These are phyloP conservation scores for Sarcophilus harrisii DNA, from an alignment of 2,797 vertebrate genomes.

Conservation along the genomic window DNA sequence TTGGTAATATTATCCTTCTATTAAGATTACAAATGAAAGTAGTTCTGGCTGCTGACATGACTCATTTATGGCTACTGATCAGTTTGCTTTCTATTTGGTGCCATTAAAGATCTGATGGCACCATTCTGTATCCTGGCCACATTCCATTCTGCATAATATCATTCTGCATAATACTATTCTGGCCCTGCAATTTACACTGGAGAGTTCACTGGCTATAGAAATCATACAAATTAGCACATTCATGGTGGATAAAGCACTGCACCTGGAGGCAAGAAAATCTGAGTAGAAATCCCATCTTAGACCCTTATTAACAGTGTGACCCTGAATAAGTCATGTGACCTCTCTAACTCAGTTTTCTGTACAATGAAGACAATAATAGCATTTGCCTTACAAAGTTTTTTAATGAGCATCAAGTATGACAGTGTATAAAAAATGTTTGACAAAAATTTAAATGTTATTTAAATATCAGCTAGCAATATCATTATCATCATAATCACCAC, in stretches of 20 bases:
- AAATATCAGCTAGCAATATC: background rate
- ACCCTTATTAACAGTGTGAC: background rate
- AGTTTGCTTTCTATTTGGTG: background rate
- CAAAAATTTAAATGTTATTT: background rate
- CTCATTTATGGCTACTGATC: background rate
- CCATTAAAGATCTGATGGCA: background rate
- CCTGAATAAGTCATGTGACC: background rate
- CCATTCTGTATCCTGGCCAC: background rate
- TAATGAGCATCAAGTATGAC: background rate
- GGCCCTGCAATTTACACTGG: background rate
- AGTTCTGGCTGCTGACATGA: background rate
- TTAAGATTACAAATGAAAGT: background rate
- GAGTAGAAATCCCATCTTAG: background rate
- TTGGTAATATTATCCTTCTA: background rate
- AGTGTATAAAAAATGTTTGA: background rate
- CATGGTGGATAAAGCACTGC: background rate
- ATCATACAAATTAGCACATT: background rate
- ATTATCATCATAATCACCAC: background rate
- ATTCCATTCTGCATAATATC: slow-evolving; percentile 5
- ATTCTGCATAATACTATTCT: background rate
- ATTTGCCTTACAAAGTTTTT: background rate
- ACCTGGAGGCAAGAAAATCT: background rate
- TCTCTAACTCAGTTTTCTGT: background rate
- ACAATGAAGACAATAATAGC: background rate
- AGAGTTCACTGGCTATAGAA: background rate